Evolutionary conservation across 2,888 invertebrate species (phyloP).

Genomic region (Thecophora atra): DNA sequence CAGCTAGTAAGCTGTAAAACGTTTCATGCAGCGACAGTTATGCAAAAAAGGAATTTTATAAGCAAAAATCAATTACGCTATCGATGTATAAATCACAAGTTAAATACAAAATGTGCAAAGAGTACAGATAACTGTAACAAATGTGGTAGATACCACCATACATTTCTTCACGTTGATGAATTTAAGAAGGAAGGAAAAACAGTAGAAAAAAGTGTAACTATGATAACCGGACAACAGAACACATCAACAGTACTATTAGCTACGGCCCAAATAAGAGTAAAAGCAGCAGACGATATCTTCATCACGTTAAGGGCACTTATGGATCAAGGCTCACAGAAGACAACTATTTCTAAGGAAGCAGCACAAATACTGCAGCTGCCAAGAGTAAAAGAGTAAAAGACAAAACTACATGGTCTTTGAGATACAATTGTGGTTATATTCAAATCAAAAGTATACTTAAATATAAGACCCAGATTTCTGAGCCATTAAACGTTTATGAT

Average conservation of each 20-base stretch:
- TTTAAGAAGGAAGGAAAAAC: too few relatives aligned
- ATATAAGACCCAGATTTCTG: not conserved
- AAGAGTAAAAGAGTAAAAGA: not conserved
- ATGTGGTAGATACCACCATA: constrained; percentile 12
- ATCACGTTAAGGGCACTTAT: constrained; percentile 6
- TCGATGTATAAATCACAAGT: constrained; percentile 7
- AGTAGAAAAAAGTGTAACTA: constrained; percentile 10
- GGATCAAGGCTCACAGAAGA: constrained; percentile 7
- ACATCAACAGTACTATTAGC: constrained; percentile 4
- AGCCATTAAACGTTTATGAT: not conserved
- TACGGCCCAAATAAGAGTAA: constrained; percentile 11
- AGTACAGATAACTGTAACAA: constrained; percentile 7
- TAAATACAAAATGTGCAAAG: constrained; percentile 5
- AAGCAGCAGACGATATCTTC: constrained; percentile 13
- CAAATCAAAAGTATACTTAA: not conserved
- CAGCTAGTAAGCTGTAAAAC: constrained; percentile 8
- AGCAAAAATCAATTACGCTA: constrained; percentile 12
- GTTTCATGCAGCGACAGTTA: not conserved
- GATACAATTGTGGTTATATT: not conserved
- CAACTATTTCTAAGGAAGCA: constrained; percentile 7
- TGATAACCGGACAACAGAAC: constrained; percentile 5
- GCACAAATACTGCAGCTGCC: constrained; percentile 12
- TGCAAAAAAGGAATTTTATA: not conserved
- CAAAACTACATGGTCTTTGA: not conserved
- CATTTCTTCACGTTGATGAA: constrained; percentile 9